Evolutionary conservation across 2,888 invertebrate species (phyloP).

Genomic region (Bembecia ichneumoniformis): DNA sequence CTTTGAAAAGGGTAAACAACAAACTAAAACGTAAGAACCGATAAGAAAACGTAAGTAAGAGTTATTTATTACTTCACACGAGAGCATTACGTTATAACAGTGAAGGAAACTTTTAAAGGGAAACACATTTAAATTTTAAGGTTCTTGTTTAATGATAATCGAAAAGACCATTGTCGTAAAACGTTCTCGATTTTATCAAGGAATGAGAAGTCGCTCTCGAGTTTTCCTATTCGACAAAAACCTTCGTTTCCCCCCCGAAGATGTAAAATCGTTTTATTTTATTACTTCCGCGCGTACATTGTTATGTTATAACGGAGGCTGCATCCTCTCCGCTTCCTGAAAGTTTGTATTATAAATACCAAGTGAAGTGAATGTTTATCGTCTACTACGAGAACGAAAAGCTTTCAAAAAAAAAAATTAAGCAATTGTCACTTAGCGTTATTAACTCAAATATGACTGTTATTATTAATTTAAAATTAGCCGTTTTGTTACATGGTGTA

Average conservation of each 20-base stretch:
- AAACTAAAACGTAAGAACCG: background rate
- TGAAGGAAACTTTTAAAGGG: conserved; percentile 2
- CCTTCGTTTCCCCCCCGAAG: conserved; percentile 64
- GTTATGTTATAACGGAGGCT: conserved; percentile 58
- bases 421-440: too few relatives aligned
- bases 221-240: conserved; percentile 70
- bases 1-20: background rate
- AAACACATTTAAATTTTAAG: conserved; percentile 41
- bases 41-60: too few relatives aligned
- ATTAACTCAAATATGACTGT: conserved; percentile 4
- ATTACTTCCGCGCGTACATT: conserved; percentile 69
- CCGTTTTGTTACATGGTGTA: conserved; percentile 14
- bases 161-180: conserved; percentile 70
- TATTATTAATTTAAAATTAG: conserved; percentile 7
- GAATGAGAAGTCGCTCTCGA: conserved; percentile 69
- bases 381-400: conserved; percentile 1
- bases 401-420: background rate
- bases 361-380: conserved; percentile 26
- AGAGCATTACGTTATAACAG: background rate
- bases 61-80: too few relatives aligned
- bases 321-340: conserved; percentile 37
- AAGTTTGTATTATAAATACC: conserved; percentile 42
- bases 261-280: conserved; percentile 73
- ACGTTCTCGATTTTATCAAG: conserved; percentile 69
- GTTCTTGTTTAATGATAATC: conserved; percentile 69